These are phyloP conservation scores for Priocnemis perturbator DNA, from an alignment of 2,888 invertebrate species.

Conservation along the genomic window DNA sequence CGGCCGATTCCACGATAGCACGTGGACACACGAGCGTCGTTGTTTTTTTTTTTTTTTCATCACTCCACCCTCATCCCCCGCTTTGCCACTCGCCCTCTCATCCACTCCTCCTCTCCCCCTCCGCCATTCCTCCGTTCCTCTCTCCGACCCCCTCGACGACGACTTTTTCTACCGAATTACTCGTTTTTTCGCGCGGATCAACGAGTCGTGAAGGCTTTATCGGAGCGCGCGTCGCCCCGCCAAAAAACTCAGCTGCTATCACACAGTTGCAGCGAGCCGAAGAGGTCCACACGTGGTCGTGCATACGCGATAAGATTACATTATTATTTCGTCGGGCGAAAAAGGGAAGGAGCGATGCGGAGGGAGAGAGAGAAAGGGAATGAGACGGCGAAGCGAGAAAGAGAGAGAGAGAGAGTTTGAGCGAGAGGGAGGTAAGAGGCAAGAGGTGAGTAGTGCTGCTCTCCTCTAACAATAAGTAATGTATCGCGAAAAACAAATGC, in stretches of 20 bases:
- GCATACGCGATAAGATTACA: constrained; percentile 46
- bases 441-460: too few relatives aligned
- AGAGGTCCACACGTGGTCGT: constrained; percentile 30
- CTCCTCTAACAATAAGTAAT: too few relatives aligned
- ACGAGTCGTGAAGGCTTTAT: constrained; percentile 13
- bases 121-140: too few relatives aligned
- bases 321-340: constrained; percentile 25
- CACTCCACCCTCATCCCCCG: too few relatives aligned
- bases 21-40: too few relatives aligned
- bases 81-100: too few relatives aligned
- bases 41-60: too few relatives aligned
- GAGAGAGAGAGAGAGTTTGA: neutral
- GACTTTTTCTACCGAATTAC: neutral
- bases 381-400: too few relatives aligned
- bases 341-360: neutral
- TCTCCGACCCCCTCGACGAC: too few relatives aligned
- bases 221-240: constrained; percentile 26
- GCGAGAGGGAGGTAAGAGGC: neutral
- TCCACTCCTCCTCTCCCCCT: too few relatives aligned
- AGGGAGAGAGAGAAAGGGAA: neutral
- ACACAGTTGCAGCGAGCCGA: constrained; percentile 43
- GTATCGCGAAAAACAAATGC: too few relatives aligned
- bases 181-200: constrained; percentile 29
- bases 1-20: too few relatives aligned
- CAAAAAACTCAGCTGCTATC: constrained; percentile 54